Evolutionary conservation across 2,888 invertebrate species (phyloP).

Genomic region (Mimumesa dahlbomi): DNA sequence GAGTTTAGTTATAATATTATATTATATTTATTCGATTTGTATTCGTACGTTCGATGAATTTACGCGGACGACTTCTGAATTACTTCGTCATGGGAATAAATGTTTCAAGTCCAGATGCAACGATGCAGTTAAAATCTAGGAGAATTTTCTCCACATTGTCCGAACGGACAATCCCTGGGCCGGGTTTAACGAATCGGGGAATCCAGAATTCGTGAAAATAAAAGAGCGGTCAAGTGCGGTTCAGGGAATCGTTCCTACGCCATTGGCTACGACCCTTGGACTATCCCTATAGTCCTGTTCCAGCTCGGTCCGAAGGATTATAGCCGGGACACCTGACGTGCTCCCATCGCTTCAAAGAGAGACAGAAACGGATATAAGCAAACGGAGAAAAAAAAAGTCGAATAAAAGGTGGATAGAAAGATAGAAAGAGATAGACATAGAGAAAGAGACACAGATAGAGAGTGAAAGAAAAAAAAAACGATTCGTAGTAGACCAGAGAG

Average conservation of each 20-base stretch:
- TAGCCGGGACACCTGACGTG: conserved; percentile 73
- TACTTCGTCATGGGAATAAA: conserved; percentile 25
- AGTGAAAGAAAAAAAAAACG: conserved; percentile 15
- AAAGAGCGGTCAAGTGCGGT: conserved; percentile 53
- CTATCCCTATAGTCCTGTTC: conserved; percentile 53
- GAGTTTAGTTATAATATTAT: too few relatives aligned
- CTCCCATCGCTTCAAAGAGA: conserved; percentile 61
- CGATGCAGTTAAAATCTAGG: conserved; percentile 34
- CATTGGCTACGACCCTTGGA: conserved; percentile 50
- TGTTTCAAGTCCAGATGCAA: conserved; percentile 10
- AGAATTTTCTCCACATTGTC: conserved; percentile 35
- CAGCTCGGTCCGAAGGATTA: conserved; percentile 72
- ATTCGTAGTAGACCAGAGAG: conserved; percentile 10
- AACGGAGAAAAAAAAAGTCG: conserved; percentile 38
- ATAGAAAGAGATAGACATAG: too few relatives aligned
- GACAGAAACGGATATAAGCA: conserved; percentile 45
- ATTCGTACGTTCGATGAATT: too few relatives aligned
- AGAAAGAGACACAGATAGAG: too few relatives aligned
- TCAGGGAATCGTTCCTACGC: conserved; percentile 51
- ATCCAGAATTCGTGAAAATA: conserved; percentile 40
- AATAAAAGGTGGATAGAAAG: conserved; percentile 15
- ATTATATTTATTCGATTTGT: too few relatives aligned
- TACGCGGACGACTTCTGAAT: conserved; percentile 5
- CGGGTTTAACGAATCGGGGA: conserved; percentile 40
- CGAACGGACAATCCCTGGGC: conserved; percentile 19